A percentile compares a stretch with the other conserved stretches of the same genome.
These are phyloP conservation scores for Drosophila prolongata DNA, from an alignment of 2,888 invertebrate genomes.

Conservation along the genomic window DNA sequence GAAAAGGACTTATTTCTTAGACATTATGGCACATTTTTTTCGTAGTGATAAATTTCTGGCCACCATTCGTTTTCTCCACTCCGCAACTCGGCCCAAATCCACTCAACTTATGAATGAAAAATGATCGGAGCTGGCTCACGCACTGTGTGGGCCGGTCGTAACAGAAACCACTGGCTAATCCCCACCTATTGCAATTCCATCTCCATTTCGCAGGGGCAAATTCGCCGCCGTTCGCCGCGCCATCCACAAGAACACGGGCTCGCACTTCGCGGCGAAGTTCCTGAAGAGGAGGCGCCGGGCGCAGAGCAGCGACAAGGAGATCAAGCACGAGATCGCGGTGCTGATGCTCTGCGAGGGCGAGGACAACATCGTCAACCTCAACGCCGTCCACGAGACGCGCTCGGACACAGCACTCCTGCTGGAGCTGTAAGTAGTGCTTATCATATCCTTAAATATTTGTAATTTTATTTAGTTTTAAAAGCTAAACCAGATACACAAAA, in stretches of 20 bases:
- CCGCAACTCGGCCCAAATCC: conserved; percentile 14
- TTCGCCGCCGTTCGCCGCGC: conserved; percentile 97
- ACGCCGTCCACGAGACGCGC: conserved; percentile 93
- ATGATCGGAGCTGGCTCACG: conserved; percentile 9
- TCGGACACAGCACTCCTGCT: conserved; percentile 93
- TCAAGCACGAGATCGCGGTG: conserved; percentile 97
- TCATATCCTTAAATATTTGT: no score
- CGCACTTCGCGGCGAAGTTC: conserved; percentile 98
- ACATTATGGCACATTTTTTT: background rate
- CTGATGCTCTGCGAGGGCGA: conserved; percentile 93
- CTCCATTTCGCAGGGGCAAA: conserved; percentile 92
- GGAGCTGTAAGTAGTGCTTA: conserved; percentile 90
- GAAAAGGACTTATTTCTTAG: no score
- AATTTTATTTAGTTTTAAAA: no score
- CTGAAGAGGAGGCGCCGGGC: conserved; percentile 95
- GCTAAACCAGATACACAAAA: no score
- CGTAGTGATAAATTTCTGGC: background rate
- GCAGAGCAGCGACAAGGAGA: conserved; percentile 93
- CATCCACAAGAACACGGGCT: conserved; percentile 92
- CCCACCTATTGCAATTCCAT: background rate
- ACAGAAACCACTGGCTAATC: conserved; percentile 11
- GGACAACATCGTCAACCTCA: conserved; percentile 94
- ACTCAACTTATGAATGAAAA: conserved; percentile 33
- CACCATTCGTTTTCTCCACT: background rate
- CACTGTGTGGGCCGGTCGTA: conserved; percentile 15